Evolutionary conservation across 2,888 invertebrate species (phyloP), one percentile per base, ranked within the genome.

Genomic region (Amorpha juglandis): DNA sequence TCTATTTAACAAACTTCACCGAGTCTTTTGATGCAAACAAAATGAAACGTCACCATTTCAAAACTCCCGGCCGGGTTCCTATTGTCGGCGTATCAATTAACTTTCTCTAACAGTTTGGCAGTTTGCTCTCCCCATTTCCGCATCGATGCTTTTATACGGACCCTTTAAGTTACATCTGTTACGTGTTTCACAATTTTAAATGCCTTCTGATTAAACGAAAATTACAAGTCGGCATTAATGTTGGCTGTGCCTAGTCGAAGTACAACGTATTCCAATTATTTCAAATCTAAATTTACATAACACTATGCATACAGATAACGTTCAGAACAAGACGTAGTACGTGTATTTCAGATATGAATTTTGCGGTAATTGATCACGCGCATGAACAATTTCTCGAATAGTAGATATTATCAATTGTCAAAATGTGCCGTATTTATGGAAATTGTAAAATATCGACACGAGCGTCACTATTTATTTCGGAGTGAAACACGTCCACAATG

Each of bases 41-140:
- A 82, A 78, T 75, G 77, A 77, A 74, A 76, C 75, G 75, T 78
- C 75, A 77, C 78, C 75, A 75, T 76, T 78, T 74, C 67, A 68
- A 74, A 73, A 74, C 70, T 76, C 70, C 73, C 67, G 71, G 73
- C 64, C 71, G 70, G 71, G 66, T 66, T 64, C 66, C 76, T 72
- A 79, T 82, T 82, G 78, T 81, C 70, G 63, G 74, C 72, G 73
- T 77, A 80, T 80, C 82, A 83, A 81, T 82, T 83, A 81, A 80
- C 83, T 82, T 82, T 80, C 70, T 73, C 74, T 68, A 73, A 75
- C 74, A 78, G 78, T 79, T 81, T 77, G 77, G 75, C 80, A 75
- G 76, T 78, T 72, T 71, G 71, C 73, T 74, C 76, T 71, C 71
- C 69, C 74, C 77, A 69, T 78, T 81, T 81, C 76, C 74, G 74